Conservation (phyloP, 2,888 invertebrate species). For the Nymphalis polychloros region DNA sequence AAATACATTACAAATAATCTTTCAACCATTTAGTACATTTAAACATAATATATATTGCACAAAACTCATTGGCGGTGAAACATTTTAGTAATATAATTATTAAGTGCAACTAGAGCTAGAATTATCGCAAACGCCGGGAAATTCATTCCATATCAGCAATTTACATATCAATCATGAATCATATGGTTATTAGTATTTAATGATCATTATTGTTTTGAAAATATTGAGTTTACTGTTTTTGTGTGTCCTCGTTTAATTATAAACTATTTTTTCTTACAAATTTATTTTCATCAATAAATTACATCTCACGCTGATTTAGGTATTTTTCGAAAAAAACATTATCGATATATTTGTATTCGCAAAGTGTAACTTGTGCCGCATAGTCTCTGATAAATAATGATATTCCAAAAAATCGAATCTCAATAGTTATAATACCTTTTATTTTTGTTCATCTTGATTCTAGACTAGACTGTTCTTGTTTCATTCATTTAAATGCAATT, state of each 20-base stretch:
- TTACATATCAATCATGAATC: conserved; percentile 31
- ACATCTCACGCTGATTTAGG: not conserved
- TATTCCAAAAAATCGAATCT: not conserved
- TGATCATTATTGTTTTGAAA: not conserved
- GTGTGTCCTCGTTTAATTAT: too few species aligned
- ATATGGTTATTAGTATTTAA: conserved; percentile 13
- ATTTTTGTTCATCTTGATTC: not conserved
- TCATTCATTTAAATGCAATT: too few species aligned
- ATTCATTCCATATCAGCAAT: conserved; percentile 27
- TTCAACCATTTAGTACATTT: too few species aligned
- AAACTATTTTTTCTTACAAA: too few species aligned
- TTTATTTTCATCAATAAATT: not conserved
- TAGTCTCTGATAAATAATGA: not conserved
- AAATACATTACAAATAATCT: too few species aligned
- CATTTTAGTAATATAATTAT: not conserved
- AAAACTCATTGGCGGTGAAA: conserved; percentile 4
- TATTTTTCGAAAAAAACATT: not conserved
- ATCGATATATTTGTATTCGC: not conserved
- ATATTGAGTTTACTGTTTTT: not conserved
- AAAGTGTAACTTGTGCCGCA: not conserved
- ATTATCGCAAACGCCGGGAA: conserved; percentile 23
- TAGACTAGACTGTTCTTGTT: too few species aligned
- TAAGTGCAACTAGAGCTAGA: conserved; percentile 12
- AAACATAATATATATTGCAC: not conserved
- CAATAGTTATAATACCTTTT: not conserved